Evolutionary conservation across 1,140 invertebrate genomes (phyloP), one percentile per base, ranked within the genome.

Genomic region (Heliconius himera): DNA sequence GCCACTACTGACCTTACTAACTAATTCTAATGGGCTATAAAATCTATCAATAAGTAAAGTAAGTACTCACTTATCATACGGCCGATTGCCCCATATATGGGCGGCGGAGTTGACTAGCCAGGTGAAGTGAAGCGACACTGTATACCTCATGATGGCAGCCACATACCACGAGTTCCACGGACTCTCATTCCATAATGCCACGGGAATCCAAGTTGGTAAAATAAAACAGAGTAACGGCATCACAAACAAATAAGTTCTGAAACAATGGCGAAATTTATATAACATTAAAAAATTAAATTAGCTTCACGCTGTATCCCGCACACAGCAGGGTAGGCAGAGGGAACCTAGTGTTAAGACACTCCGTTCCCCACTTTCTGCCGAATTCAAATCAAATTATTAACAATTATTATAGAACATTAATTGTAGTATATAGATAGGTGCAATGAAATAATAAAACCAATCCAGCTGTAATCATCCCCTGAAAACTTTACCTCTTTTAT

Each of bases 31-130:
- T 51, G 2, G 8, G 54, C 54, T 22, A 56, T 56, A 56, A 22
- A 22, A 0, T 8, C 11, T 22, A n/a, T 26, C n/a, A 22, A 22
- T 11, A 70, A 13, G 41, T 16, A 16, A 46, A 4, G 3, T 46
- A 51, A 18, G 20, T 72, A 92, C 95, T 95, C 87, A 96, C 96
- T 95, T 95, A 81, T 97, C 96, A 81, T 96, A 96, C 4, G 96
- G 96, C 83, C 95, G 95, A 74, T 95, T 96, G 74, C 97, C 97
- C 95, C 95, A 97, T 71, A 97, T 96, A 89, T 99, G 98, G 3
- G 98, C 98, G 1, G 96, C 97, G 78, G 97, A 98, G 94, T 99
- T 99, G 6, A 99, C 98, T 6, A 97, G 94, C 98, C 98, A 99
- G 0, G 98, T 99, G 54, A 96, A 94, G 90, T 99, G 96, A 13